These are phyloP conservation scores for Dysmachus trigonus DNA, from an alignment of 2,888 invertebrate species.

Conservation along the genomic window DNA sequence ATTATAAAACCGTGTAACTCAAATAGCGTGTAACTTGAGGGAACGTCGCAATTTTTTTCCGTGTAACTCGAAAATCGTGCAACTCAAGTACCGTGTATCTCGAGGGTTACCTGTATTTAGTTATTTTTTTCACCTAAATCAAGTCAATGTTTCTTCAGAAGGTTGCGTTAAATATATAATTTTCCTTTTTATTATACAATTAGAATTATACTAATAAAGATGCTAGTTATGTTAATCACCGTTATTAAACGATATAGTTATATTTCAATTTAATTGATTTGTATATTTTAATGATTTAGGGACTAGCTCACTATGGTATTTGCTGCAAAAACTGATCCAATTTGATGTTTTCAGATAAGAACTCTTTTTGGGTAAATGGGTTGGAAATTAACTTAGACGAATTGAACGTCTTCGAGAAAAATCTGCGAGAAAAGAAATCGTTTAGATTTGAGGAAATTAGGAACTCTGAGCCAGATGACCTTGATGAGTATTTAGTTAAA, in stretches of 20 bases:
- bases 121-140: too few relatives aligned
- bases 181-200: too few relatives aligned
- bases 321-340: neutral
- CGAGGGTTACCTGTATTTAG: too few relatives aligned
- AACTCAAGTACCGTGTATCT: too few relatives aligned
- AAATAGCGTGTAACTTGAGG: too few relatives aligned
- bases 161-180: too few relatives aligned
- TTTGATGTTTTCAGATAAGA: constrained; percentile 59
- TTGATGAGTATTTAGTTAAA: constrained; percentile 63
- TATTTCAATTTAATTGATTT: neutral
- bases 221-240: neutral
- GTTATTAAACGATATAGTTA: neutral
- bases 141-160: too few relatives aligned
- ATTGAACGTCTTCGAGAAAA: constrained; percentile 61
- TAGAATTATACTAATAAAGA: too few relatives aligned
- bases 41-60: too few relatives aligned
- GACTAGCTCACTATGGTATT: neutral
- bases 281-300: neutral
- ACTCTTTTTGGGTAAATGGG: constrained; percentile 63
- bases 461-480: constrained; percentile 56
- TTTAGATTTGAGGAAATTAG: neutral
- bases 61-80: too few relatives aligned
- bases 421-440: constrained; percentile 58
- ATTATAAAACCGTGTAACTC: too few relatives aligned
- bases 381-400: constrained; percentile 65